These are phyloP conservation scores for Antechinus stuartii DNA, from an alignment of 2,113 vertebrate genomes.

Conservation along the genomic window DNA sequence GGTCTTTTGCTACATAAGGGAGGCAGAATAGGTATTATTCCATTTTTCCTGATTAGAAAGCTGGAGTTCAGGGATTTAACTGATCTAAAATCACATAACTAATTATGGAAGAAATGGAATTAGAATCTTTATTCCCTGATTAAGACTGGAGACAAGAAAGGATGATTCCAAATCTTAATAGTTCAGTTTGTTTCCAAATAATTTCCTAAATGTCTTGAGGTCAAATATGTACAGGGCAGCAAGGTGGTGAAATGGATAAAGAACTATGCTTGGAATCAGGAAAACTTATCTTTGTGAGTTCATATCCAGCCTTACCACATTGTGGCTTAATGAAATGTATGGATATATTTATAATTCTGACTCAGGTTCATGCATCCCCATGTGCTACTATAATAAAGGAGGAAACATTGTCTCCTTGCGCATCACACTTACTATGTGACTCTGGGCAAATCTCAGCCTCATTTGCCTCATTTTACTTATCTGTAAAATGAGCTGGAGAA, in stretches of 20 bases:
- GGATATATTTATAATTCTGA: too few relatives aligned
- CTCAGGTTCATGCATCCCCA: too few relatives aligned
- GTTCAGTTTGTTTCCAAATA: not conserved
- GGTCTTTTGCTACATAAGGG: not conserved
- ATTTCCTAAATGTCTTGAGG: not conserved
- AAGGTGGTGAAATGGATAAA: not conserved
- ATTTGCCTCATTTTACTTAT: too few relatives aligned
- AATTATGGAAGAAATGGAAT: not conserved
- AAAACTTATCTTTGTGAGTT: not conserved
- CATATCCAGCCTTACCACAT: not conserved
- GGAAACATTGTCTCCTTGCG: too few relatives aligned
- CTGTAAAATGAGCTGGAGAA: too few relatives aligned
- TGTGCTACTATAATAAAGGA: too few relatives aligned
- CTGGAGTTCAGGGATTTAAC: not conserved
- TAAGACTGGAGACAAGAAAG: not conserved
- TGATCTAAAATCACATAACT: not conserved
- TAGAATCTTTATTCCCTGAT: not conserved
- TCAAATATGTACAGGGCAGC: not conserved
- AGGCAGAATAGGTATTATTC: not conserved
- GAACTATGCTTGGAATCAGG: not conserved
- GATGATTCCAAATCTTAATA: not conserved
- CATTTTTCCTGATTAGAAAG: not conserved
- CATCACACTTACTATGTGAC: not conserved
- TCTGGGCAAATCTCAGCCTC: too few relatives aligned
- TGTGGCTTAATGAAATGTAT: too few relatives aligned